These are phyloP conservation scores for Periplaneta americana DNA, from an alignment of 1,140 invertebrate species.

Conservation along the genomic window DNA sequence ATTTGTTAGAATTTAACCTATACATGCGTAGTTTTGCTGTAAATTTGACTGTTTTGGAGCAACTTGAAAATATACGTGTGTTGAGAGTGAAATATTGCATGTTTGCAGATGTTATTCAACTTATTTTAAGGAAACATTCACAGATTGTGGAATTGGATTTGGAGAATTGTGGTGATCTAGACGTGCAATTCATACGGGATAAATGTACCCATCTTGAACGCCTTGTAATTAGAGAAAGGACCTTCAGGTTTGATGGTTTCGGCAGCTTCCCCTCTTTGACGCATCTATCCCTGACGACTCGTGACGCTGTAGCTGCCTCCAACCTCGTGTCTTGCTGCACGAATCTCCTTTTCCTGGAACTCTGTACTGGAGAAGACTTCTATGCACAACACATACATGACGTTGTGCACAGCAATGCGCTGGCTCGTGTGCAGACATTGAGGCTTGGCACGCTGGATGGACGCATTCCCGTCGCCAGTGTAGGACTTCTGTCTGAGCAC, in stretches of 20 bases:
- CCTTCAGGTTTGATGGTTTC: background rate
- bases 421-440: background rate
- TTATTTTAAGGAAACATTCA: background rate
- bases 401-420: background rate
- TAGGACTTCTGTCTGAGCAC: background rate
- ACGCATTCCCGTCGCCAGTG: background rate
- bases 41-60: background rate
- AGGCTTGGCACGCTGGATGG: background rate
- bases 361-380: background rate
- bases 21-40: background rate
- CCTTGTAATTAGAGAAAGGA: background rate
- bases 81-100: background rate
- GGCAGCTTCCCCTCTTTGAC: background rate
- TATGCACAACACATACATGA: background rate
- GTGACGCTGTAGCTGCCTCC: background rate
- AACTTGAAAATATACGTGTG: background rate
- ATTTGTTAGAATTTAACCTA: background rate
- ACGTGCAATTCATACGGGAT: background rate
- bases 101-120: background rate
- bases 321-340: background rate
- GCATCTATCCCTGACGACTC: background rate
- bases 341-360: background rate
- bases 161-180: background rate
- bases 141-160: background rate
- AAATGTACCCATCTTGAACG: background rate